These are phyloP conservation scores for Seriola quinqueradiata DNA, from an alignment of 2,113 vertebrate genomes.

Conservation along the genomic window DNA sequence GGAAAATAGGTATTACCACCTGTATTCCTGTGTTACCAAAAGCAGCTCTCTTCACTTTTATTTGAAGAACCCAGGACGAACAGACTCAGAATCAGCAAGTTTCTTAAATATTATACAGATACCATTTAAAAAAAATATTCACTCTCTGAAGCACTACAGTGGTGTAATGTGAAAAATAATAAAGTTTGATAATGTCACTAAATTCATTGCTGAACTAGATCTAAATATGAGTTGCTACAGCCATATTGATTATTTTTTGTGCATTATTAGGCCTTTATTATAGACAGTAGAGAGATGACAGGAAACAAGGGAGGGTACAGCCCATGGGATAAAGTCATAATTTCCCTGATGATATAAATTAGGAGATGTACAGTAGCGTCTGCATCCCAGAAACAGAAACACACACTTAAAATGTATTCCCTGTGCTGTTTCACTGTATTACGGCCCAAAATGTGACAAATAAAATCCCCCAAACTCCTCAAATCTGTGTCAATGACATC, in stretches of 20 bases:
- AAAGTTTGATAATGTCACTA: neutral
- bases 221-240: neutral
- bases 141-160: neutral
- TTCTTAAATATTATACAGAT: neutral
- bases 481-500: conserved; percentile 70
- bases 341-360: conserved; percentile 12
- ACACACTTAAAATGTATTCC: neutral
- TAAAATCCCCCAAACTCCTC: conserved; percentile 34
- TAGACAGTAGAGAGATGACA: neutral
- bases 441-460: conserved; percentile 25
- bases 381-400: conserved; percentile 5
- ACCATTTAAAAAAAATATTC: neutral
- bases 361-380: neutral
- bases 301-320: neutral
- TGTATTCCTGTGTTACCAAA: conserved; percentile 1
- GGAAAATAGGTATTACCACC: conserved; percentile 5
- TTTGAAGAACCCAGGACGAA: neutral
- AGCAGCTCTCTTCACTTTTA: conserved; percentile 14
- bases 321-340: conserved; percentile 8
- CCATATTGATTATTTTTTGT: neutral
- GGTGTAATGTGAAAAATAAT: neutral
- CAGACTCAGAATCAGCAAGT: neutral
- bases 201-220: neutral
- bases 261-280: neutral
- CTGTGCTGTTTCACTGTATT: neutral